Conservation (phyloP, 2,113 vertebrate species). For the Vimba vimba region DNA sequence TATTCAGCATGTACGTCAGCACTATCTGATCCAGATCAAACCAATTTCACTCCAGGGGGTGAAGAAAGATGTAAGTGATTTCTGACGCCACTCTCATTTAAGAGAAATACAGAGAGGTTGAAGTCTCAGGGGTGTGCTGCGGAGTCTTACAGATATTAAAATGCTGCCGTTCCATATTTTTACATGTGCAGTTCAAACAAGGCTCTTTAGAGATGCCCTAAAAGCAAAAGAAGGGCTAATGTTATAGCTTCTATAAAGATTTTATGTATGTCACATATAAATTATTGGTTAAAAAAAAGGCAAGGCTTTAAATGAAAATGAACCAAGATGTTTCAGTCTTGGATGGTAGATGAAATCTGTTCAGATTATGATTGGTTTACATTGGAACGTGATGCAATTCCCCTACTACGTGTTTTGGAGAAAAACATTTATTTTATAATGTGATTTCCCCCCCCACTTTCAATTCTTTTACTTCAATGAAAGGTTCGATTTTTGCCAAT, state of each 20-base stretch:
- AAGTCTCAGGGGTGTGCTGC: not conserved
- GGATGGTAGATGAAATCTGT: not conserved
- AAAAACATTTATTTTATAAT: too few relatives aligned
- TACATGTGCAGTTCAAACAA: not conserved
- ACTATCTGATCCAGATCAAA: conserved; percentile 35
- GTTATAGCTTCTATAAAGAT: conserved; percentile 19
- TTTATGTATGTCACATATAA: not conserved
- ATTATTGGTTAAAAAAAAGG: not conserved
- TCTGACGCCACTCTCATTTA: conserved; percentile 30
- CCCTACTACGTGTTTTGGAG: too few relatives aligned
- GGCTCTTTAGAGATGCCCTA: conserved; percentile 4
- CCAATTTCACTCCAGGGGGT: conserved; percentile 23
- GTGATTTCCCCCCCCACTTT: too few relatives aligned
- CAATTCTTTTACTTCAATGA: too few relatives aligned
- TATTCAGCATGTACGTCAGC: conserved; percentile 42
- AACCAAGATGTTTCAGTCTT: not conserved
- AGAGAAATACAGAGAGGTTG: not conserved
- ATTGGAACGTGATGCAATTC: not conserved
- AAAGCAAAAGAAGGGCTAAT: conserved; percentile 18
- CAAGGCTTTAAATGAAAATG: not conserved
- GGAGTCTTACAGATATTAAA: conserved; percentile 25
- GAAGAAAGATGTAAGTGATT: conserved; percentile 37
- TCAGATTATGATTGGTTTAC: not conserved
- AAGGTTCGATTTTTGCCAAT: too few relatives aligned
- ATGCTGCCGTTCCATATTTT: conserved; percentile 7